These are phyloP conservation scores for Polydrusus pterygomalis DNA, from an alignment of 2,888 invertebrate species.

Conservation along the genomic window DNA sequence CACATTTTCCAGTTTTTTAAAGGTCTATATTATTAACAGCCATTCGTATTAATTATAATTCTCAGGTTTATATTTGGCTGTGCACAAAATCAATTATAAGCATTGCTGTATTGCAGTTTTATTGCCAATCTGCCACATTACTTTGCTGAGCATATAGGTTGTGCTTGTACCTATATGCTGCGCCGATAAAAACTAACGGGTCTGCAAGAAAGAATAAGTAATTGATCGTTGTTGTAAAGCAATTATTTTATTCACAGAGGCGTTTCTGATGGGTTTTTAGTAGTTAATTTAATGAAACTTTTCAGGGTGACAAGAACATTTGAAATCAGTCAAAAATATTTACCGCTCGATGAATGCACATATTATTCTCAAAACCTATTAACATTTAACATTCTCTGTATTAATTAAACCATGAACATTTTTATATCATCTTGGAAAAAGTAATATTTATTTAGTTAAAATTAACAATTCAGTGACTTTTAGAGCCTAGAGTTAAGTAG, in stretches of 20 bases:
- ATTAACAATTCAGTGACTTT: no score
- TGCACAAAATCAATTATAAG: conserved; percentile 31
- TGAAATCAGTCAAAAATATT: no score
- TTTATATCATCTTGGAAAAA: no score
- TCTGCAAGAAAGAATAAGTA: conserved; percentile 29
- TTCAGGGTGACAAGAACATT: background rate
- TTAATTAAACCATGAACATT: no score
- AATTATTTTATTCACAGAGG: conserved; percentile 6
- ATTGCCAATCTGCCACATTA: conserved; percentile 20
- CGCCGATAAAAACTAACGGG: conserved; percentile 40
- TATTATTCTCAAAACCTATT: no score
- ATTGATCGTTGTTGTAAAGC: conserved; percentile 22
- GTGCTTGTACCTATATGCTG: background rate
- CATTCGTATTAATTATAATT: background rate
- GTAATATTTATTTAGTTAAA: no score
- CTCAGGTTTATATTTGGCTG: conserved; percentile 6
- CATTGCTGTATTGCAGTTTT: conserved; percentile 33
- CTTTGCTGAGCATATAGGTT: conserved; percentile 28
- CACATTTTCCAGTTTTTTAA: no score
- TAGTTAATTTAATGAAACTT: background rate
- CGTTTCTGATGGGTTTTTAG: background rate
- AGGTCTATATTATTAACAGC: background rate
- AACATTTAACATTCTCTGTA: no score
- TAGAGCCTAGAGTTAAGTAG: no score
- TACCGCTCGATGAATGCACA: no score